Conservation (phyloP, 2,113 vertebrate genomes). For the Menidia beryllina region DNA sequence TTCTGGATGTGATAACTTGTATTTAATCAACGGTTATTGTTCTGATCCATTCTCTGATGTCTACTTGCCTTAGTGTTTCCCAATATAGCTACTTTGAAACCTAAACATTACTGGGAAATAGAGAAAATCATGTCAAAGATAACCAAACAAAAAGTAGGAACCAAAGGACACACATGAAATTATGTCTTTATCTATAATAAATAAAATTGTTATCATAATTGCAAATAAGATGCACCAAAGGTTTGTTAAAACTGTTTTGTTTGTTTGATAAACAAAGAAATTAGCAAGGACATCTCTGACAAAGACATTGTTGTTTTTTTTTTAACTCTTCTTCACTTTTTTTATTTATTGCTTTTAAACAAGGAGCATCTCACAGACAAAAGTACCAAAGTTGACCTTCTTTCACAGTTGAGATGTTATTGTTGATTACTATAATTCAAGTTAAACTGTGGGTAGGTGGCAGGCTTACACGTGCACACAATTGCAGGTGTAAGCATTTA, state of each 20-base stretch:
- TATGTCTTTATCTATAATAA: no score
- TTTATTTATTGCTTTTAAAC: slow-evolving; percentile 76
- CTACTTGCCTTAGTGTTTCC: no score
- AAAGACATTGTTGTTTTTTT: slow-evolving; percentile 60
- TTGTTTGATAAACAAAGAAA: slow-evolving; percentile 59
- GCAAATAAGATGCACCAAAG: slow-evolving; percentile 59
- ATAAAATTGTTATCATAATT: no score
- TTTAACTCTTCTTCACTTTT: slow-evolving; percentile 27
- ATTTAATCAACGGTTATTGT: slow-evolving; percentile 22
- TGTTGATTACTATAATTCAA: slow-evolving; percentile 87
- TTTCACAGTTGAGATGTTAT: slow-evolving; percentile 88
- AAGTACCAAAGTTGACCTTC: slow-evolving; percentile 80
- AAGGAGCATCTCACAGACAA: slow-evolving; percentile 82
- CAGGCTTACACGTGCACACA: slow-evolving; percentile 16
- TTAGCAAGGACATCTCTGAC: slow-evolving; percentile 75
- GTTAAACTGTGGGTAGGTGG: slow-evolving; percentile 81
- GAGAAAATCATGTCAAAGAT: no score
- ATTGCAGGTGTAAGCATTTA: slow-evolving; percentile 31
- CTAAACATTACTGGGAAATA: no score
- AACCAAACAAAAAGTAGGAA: no score
- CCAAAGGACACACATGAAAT: no score
- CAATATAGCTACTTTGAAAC: no score
- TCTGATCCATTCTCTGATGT: slow-evolving; percentile 1
- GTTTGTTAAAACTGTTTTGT: slow-evolving; percentile 62
- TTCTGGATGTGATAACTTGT: neutral